Evolutionary conservation across 2,888 invertebrate genomes (phyloP).

Genomic region (Seira sanloemensis): DNA sequence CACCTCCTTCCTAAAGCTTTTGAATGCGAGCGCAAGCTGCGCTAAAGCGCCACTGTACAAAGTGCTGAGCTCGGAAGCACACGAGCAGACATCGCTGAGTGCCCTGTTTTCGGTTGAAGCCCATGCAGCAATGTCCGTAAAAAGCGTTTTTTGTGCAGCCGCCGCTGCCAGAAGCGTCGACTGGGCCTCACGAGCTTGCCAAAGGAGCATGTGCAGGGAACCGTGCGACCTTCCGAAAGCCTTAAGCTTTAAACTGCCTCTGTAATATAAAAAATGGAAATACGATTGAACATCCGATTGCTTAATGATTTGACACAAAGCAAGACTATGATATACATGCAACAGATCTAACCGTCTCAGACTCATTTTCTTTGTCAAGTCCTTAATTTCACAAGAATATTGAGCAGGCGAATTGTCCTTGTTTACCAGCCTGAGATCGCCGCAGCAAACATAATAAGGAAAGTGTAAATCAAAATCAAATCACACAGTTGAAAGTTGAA

Average conservation of each 20-base stretch:
- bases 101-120: constrained; percentile 72
- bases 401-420: too few relatives aligned
- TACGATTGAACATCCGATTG: not conserved
- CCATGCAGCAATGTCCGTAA: constrained; percentile 72
- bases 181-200: constrained; percentile 72
- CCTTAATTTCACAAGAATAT: too few relatives aligned
- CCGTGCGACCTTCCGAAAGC: constrained; percentile 69
- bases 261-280: constrained; percentile 34
- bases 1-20: constrained; percentile 72
- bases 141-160: constrained; percentile 70
- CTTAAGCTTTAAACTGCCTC: constrained; percentile 70
- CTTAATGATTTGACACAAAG: not conserved
- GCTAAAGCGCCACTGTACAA: constrained; percentile 67
- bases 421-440: too few relatives aligned
- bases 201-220: constrained; percentile 70
- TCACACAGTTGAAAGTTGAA: too few relatives aligned
- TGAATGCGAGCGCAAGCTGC: constrained; percentile 70
- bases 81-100: constrained; percentile 70
- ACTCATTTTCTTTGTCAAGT: not conserved
- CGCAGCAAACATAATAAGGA: too few relatives aligned
- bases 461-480: too few relatives aligned
- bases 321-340: not conserved
- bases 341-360: not conserved
- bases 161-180: constrained; percentile 69
- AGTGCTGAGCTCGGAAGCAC: constrained; percentile 68